Evolutionary conservation across 2,113 vertebrate genomes (phyloP).

Genomic region (Montifringilla adamsi): DNA sequence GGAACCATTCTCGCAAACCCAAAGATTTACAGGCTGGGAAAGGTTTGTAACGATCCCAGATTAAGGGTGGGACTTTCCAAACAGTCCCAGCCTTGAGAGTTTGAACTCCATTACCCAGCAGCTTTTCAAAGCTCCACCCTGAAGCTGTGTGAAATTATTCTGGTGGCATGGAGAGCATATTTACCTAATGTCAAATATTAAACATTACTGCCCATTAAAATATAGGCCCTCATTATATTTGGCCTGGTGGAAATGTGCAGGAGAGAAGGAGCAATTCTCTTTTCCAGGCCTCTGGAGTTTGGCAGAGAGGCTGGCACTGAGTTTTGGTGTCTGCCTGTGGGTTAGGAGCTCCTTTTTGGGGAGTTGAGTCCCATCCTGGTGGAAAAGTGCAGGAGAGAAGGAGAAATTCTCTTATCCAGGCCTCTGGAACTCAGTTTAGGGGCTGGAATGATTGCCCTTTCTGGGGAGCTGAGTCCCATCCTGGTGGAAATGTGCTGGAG

Average conservation of each 20-base stretch:
- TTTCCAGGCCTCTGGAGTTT: not conserved
- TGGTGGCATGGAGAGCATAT: slow-evolving; percentile 27
- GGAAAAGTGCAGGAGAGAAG: not conserved
- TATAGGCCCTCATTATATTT: slow-evolving; percentile 58
- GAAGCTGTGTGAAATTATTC: slow-evolving; percentile 47
- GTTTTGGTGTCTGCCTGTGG: not conserved
- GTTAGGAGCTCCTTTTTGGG: not conserved
- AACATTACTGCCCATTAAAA: slow-evolving; percentile 58
- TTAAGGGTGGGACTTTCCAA: slow-evolving; percentile 51
- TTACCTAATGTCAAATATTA: slow-evolving; percentile 61
- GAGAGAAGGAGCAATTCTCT: slow-evolving; percentile 52
- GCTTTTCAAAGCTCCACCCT: slow-evolving; percentile 62
- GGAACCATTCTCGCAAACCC: slow-evolving; percentile 32
- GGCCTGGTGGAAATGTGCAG: slow-evolving; percentile 37
- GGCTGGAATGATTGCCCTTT: not conserved
- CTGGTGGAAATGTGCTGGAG: no score
- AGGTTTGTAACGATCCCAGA: slow-evolving; percentile 26
- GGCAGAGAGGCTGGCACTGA: not conserved
- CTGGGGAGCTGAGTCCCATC: not conserved
- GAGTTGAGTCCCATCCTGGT: not conserved
- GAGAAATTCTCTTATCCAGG: not conserved
- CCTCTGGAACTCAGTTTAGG: not conserved
- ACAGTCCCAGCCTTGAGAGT: slow-evolving; percentile 44
- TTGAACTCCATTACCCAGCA: slow-evolving; percentile 54
- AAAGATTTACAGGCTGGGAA: slow-evolving; percentile 59